phyloP scores from a whole-genome alignment of 2,113 vertebrate species.

The Lates calcarifer region DNA sequence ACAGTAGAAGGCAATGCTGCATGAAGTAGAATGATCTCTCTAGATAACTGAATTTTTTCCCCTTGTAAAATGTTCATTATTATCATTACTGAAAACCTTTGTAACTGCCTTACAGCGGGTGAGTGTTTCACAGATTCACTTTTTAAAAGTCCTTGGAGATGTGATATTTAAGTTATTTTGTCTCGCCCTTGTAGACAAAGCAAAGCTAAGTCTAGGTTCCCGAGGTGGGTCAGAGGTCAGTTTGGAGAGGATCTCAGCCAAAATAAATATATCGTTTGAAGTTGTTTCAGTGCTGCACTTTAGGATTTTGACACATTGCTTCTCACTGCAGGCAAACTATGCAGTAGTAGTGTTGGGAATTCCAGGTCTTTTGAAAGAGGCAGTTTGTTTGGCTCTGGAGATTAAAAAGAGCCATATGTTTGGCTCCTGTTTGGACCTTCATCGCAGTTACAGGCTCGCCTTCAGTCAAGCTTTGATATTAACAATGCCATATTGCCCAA shows the following conservation, averaged over 20 bases:
- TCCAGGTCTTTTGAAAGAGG: constrained; percentile 20
- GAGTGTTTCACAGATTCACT: background rate
- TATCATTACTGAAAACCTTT: background rate
- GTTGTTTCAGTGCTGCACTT: constrained; percentile 2
- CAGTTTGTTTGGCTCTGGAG: background rate
- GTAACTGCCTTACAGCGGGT: background rate
- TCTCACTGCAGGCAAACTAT: background rate
- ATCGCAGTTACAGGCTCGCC: background rate
- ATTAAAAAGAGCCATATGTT: constrained; percentile 11
- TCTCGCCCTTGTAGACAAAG: constrained; percentile 17
- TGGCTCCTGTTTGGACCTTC: constrained; percentile 1
- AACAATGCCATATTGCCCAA: background rate
- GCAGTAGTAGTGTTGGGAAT: background rate
- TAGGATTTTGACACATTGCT: background rate
- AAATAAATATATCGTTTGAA: constrained; percentile 22
- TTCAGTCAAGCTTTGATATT: background rate
- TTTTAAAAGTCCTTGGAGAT: background rate
- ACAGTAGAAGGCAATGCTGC: background rate
- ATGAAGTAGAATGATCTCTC: background rate
- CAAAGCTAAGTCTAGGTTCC: constrained; percentile 12
- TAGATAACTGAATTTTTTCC: background rate
- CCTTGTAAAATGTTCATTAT: background rate
- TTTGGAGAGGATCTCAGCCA: background rate
- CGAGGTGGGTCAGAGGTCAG: constrained; percentile 20
- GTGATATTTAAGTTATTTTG: constrained; percentile 23